phyloP scores from a whole-genome alignment of 53 echinoderm and acorn worm genomes.

The Pentamera pediparva region DNA sequence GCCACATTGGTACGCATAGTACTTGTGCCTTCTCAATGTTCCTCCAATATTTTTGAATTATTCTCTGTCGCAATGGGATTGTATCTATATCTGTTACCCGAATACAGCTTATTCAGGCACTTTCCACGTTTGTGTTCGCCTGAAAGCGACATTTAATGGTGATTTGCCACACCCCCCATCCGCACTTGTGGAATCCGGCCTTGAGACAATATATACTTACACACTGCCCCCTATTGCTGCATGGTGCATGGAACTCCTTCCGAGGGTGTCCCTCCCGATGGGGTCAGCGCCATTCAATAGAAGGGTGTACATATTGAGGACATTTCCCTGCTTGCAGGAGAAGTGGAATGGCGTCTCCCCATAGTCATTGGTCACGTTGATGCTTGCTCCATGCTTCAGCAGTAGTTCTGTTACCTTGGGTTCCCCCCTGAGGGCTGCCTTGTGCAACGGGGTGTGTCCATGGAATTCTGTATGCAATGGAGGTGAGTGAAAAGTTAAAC shows the following conservation, averaged over 20 bases:
- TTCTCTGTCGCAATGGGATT: no score
- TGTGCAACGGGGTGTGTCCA: conserved; percentile 82
- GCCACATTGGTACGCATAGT: no score
- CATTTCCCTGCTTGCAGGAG: conserved; percentile 84
- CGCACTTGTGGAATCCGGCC: neutral
- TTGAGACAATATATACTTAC: conserved; percentile 53
- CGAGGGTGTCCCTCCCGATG: conserved; percentile 50
- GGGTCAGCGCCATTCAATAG: conserved; percentile 58
- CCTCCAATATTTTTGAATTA: no score
- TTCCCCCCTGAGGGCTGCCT: conserved; percentile 78
- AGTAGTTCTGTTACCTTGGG: conserved; percentile 62
- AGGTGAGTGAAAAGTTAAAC: neutral
- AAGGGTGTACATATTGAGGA: conserved; percentile 58
- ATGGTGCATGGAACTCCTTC: conserved; percentile 76
- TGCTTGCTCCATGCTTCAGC: conserved; percentile 59
- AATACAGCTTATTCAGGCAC: no score
- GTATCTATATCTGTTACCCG: no score
- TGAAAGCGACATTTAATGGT: no score
- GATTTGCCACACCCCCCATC: neutral
- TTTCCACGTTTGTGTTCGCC: no score
- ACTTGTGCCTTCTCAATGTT: no score
- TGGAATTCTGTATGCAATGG: conserved; percentile 54
- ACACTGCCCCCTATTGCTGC: conserved; percentile 79
- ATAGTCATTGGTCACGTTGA: conserved; percentile 63
- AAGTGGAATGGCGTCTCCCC: conserved; percentile 89